Evolutionary conservation across 2,797 vertebrate genomes (phyloP).

Genomic region (Phrynocephalus forsythii): DNA sequence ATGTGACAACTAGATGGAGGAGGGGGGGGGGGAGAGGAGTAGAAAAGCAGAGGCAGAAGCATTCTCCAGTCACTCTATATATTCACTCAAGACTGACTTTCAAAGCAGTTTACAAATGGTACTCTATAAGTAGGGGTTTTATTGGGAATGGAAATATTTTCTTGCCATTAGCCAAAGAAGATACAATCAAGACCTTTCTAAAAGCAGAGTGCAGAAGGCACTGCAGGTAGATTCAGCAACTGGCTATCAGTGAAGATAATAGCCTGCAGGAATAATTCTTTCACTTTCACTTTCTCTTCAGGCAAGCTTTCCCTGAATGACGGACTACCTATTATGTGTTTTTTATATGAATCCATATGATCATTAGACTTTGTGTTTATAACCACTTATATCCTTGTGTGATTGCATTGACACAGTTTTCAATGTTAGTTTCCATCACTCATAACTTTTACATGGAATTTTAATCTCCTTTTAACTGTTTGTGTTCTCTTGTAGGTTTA

Average conservation of each 20-base stretch:
- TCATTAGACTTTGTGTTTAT: no score
- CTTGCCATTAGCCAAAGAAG: background rate
- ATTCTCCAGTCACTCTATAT: no score
- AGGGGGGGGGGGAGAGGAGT: background rate
- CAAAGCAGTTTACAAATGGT: background rate
- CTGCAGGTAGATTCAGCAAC: background rate
- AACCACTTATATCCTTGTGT: no score
- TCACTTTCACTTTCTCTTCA: no score
- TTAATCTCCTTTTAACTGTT: no score
- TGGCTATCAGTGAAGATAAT: background rate
- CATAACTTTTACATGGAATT: no score
- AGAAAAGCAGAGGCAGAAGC: background rate
- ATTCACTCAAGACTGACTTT: background rate
- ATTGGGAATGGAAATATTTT: background rate
- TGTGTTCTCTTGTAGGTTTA: no score
- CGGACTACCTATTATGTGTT: no score
- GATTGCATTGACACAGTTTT: no score
- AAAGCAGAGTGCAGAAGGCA: background rate
- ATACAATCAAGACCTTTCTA: background rate
- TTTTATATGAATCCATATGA: no score
- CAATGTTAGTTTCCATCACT: no score
- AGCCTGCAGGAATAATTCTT: background rate
- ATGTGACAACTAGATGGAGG: background rate
- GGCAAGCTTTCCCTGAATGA: no score
- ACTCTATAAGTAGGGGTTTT: background rate